Conservation (phyloP, 2,113 vertebrate species). For the Leptobrachium ailaonicum region DNA sequence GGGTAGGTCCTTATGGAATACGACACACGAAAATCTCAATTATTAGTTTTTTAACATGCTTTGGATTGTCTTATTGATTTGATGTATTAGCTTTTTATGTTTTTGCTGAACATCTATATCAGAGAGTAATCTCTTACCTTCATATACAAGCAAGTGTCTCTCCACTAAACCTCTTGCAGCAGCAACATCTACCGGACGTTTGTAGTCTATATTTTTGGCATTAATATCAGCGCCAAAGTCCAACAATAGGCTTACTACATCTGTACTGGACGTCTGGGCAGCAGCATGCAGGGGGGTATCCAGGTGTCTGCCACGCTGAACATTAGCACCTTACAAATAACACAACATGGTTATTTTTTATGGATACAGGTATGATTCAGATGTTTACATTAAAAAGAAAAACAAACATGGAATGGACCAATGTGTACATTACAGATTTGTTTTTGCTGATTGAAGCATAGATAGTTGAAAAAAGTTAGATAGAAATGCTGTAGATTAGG, state of each 20-base stretch:
- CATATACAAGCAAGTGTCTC: slow-evolving; percentile 80
- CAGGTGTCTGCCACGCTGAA: slow-evolving; percentile 85
- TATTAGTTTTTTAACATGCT: too few relatives aligned
- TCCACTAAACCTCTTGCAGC: slow-evolving; percentile 82
- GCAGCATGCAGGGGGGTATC: slow-evolving; percentile 91
- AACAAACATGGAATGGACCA: too few relatives aligned
- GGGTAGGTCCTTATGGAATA: too few relatives aligned
- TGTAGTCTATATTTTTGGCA: slow-evolving; percentile 81
- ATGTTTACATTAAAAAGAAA: too few relatives aligned
- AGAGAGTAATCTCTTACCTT: slow-evolving; percentile 69
- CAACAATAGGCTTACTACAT: slow-evolving; percentile 81
- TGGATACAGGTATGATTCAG: too few relatives aligned
- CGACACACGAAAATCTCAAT: too few relatives aligned
- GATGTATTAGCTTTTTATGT: not conserved
- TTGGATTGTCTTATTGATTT: too few relatives aligned
- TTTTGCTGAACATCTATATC: too few relatives aligned
- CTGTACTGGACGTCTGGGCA: slow-evolving; percentile 78
- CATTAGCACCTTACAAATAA: slow-evolving; percentile 77
- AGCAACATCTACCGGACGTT: slow-evolving; percentile 84
- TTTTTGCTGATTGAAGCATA: not conserved
- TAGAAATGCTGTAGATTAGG: too few relatives aligned
- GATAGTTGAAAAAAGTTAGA: too few relatives aligned
- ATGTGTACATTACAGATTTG: not conserved
- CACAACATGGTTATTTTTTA: too few relatives aligned
- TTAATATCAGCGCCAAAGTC: slow-evolving; percentile 93